Conservation (phyloP, 2,888 invertebrate genomes). For the Theretra japonica region DNA sequence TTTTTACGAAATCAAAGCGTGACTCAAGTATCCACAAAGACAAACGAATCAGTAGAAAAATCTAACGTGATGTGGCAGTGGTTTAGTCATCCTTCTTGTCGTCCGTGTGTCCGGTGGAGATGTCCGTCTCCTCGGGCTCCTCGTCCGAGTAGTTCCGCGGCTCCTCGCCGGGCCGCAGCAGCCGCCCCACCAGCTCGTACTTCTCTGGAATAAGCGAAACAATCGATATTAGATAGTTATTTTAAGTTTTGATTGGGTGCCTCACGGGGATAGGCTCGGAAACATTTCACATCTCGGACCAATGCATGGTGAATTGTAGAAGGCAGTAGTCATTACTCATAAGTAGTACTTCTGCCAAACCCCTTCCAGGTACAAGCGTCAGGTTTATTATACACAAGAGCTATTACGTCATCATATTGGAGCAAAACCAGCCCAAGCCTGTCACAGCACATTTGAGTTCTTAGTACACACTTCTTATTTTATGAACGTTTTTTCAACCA, state of each 20-base stretch:
- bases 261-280: not conserved
- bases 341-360: too few relatives aligned
- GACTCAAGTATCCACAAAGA: not conserved
- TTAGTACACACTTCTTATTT: too few relatives aligned
- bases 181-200: slow-evolving; percentile 95
- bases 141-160: slow-evolving; percentile 96
- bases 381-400: too few relatives aligned
- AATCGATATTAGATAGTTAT: not conserved
- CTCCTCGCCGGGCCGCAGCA: slow-evolving; percentile 95
- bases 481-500: too few relatives aligned
- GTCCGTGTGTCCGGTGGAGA: slow-evolving; percentile 60
- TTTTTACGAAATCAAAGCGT: not conserved
- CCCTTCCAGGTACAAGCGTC: too few relatives aligned
- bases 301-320: not conserved
- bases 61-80: slow-evolving; percentile 4
- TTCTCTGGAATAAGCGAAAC: slow-evolving; percentile 90
- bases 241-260: not conserved
- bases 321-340: not conserved
- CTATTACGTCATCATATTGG: too few relatives aligned
- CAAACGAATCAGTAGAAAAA: not conserved
- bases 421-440: too few relatives aligned
- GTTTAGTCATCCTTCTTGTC: slow-evolving; percentile 57
- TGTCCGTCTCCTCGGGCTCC: slow-evolving; percentile 86
- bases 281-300: too few relatives aligned
- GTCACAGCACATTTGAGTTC: too few relatives aligned